Base-by-base conservation (phyloP, 1,140 invertebrate genomes). In the Apis dorsata region DNA sequence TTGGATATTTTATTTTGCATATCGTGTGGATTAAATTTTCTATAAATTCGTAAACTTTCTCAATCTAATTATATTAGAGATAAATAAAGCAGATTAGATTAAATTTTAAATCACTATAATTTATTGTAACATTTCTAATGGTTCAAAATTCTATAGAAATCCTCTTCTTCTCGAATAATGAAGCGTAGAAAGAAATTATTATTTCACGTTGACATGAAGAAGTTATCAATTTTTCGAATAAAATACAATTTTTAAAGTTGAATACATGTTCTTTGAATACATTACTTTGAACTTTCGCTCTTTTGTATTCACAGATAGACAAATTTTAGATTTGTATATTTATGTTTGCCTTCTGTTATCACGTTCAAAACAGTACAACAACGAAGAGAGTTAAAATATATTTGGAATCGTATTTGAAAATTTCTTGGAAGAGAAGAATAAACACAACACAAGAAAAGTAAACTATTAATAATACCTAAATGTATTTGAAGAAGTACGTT, bases 241-340 rank as follows among this genome's bases (percentile, higher is more conserved):
- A 12, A 21, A 44, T 21, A 44, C 17, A 44, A 66, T 66, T 68
- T 68, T 44, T 34, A 21, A 44, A 44, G 34, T 68, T 34, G 34
- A 21, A 44, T 68, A 17, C 65, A 68, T 21, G 19, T 68, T 44
- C 65, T 17, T 68, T 44, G 17, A 66, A 66, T 24, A 17, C 65
- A 21, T 34, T 66, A 66, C 65, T 66, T 66, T 66, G 65, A 68
- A 68, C 13, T 17, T 44, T 66, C 28, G 10, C 44, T 66, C 65
- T 44, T 68, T 11, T 44, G 65, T 1, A 44, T 68, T 9, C 34
- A 21, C 65, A 19, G 44, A 34, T 44, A 68, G 34, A 34, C 65
- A 68, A 68, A 68, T 68, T 68, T 68, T 68, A 44, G 65, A 34
- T 11, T 44, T 21, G 65, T 34, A 68, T 34, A 34, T 68, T 44